A percentile compares a stretch with the other conserved stretches of the same genome.
Evolutionary conservation across 1,140 invertebrate genomes (phyloP).

Genomic region (Oreohelix idahoensis): DNA sequence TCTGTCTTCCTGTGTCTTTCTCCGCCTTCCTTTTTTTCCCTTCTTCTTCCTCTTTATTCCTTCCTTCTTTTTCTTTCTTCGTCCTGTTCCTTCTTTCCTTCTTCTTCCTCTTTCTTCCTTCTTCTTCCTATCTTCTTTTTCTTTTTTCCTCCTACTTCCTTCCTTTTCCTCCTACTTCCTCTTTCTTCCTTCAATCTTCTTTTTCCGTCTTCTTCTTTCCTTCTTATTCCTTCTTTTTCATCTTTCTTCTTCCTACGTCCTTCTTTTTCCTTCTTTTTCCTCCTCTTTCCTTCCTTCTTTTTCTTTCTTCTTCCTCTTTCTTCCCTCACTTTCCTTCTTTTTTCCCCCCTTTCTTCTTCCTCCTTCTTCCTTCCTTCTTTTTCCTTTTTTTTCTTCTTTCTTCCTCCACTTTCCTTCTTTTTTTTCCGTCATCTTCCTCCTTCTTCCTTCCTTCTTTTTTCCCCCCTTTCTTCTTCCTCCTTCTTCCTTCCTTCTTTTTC

Average conservation of each 20-base stretch:
- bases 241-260: neutral
- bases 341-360: neutral
- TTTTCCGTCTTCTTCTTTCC: neutral
- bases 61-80: neutral
- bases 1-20: neutral
- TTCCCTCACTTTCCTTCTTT: neutral
- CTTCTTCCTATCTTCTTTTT: neutral
- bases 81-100: neutral
- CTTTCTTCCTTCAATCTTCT: neutral
- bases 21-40: neutral
- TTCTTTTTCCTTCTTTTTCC: neutral
- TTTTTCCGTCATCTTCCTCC: neutral
- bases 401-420: neutral
- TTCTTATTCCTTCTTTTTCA: neutral
- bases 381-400: too few relatives aligned
- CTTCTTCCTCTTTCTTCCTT: too few relatives aligned
- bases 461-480: neutral
- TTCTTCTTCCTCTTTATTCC: neutral
- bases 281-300: neutral
- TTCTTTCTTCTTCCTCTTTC: neutral
- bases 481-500: neutral
- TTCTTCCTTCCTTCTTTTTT: neutral
- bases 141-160: neutral
- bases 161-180: neutral
- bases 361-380: neutral